Conservation (phyloP, 2,888 invertebrate species). For the Arenicola marina region DNA sequence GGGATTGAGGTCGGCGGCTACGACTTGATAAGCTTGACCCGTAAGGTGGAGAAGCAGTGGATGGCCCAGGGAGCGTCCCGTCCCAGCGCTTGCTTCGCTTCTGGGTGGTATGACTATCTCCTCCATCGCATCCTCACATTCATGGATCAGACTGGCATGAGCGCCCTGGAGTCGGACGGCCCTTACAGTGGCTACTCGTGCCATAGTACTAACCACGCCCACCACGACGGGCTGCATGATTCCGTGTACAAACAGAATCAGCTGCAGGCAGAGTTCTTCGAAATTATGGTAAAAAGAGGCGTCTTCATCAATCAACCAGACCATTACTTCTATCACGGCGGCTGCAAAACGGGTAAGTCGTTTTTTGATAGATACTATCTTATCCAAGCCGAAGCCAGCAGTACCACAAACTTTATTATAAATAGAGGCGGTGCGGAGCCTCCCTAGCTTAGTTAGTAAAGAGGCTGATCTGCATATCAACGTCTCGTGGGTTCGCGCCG, state of each 20-base stretch:
- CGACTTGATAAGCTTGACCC: slow-evolving; percentile 30
- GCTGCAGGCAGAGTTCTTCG: slow-evolving; percentile 20
- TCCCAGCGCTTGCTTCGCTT: slow-evolving; percentile 32
- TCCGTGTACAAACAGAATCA: slow-evolving; percentile 30
- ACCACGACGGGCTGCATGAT: slow-evolving; percentile 28
- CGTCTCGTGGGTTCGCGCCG: too few species aligned
- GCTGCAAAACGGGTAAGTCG: slow-evolving; percentile 33
- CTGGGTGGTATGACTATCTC: slow-evolving; percentile 34
- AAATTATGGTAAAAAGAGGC: slow-evolving; percentile 11
- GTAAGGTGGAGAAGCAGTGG: slow-evolving; percentile 18
- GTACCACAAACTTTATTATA: too few species aligned
- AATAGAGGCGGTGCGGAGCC: too few species aligned
- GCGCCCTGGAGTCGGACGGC: slow-evolving; percentile 33
- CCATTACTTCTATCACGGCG: slow-evolving; percentile 36
- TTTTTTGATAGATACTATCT: too few species aligned
- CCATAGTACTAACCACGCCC: slow-evolving; percentile 24
- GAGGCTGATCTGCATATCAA: too few species aligned
- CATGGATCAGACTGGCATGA: slow-evolving; percentile 28
- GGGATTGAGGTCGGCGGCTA: slow-evolving; percentile 37
- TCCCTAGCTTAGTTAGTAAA: too few species aligned
- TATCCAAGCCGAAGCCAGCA: too few species aligned
- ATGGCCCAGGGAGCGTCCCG: slow-evolving; percentile 20
- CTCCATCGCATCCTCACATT: slow-evolving; percentile 18
- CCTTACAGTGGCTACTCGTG: slow-evolving; percentile 33
- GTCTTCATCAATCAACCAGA: slow-evolving; percentile 38